These are phyloP conservation scores for Palythoa caribaeorum DNA, from an alignment of 92 coral and sea anemone species.

Conservation along the genomic window DNA sequence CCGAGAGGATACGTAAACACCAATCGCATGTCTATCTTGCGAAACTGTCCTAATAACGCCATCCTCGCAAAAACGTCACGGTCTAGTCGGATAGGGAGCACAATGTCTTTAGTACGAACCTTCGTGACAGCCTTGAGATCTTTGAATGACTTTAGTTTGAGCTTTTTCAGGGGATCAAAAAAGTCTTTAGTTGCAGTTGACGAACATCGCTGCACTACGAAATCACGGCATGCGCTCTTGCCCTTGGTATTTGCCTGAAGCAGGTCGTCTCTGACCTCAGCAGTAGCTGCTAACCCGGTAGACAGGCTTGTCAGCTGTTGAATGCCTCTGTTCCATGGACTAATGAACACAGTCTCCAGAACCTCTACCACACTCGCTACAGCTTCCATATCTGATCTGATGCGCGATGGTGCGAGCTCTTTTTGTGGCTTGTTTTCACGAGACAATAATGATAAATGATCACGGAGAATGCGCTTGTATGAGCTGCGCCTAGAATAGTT, in stretches of 20 bases:
- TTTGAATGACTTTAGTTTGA: constrained; percentile 57
- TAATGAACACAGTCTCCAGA: too few relatives aligned
- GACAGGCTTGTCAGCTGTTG: too few relatives aligned
- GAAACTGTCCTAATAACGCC: constrained; percentile 46
- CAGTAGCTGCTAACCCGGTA: too few relatives aligned
- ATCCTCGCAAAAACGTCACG: constrained; percentile 32
- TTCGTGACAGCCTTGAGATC: constrained; percentile 47
- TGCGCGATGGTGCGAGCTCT: constrained; percentile 75
- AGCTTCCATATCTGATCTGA: constrained; percentile 51
- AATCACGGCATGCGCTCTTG: neutral
- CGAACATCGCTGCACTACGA: constrained; percentile 62
- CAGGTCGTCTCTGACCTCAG: constrained; percentile 46
- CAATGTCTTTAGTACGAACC: constrained; percentile 45
- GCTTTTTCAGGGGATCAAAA: constrained; percentile 67
- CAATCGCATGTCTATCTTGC: constrained; percentile 52
- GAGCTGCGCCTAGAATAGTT: too few relatives aligned
- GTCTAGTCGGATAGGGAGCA: constrained; percentile 46
- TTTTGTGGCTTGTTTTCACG: constrained; percentile 28
- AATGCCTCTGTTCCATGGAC: too few relatives aligned
- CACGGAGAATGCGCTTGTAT: too few relatives aligned
- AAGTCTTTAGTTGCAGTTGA: constrained; percentile 43
- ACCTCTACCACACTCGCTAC: too few relatives aligned
- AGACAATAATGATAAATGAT: too few relatives aligned
- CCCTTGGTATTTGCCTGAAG: constrained; percentile 52
- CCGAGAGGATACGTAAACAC: constrained; percentile 51